Conservation (phyloP, 1,140 invertebrate genomes). For the Zaprionus kolodkinae region DNA sequence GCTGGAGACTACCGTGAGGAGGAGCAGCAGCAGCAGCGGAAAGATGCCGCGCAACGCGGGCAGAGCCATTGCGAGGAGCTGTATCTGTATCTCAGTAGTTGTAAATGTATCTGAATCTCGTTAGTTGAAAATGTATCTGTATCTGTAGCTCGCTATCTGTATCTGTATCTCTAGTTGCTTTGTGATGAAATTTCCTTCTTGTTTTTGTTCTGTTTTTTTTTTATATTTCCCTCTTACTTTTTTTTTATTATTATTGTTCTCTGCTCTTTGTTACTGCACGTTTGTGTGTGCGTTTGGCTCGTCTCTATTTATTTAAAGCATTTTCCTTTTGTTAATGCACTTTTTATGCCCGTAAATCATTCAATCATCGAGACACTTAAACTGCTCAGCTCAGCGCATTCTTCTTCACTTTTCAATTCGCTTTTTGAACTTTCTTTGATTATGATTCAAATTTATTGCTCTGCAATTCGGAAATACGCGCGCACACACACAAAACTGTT, state of each 20-base stretch:
- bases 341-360: conserved; percentile 30
- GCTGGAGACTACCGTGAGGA: conserved; percentile 13
- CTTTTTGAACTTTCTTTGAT: neutral
- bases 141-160: conserved; percentile 1
- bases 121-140: neutral
- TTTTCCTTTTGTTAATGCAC: conserved; percentile 43
- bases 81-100: conserved; percentile 1
- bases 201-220: no score
- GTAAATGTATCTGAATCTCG: conserved; percentile 2
- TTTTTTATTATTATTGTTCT: conserved; percentile 20
- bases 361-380: conserved; percentile 22
- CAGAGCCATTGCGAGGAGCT: conserved; percentile 16
- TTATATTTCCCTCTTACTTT: conserved; percentile 13
- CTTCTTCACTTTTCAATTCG: neutral
- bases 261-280: conserved; percentile 24
- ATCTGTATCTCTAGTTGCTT: conserved; percentile 13
- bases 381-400: conserved; percentile 9
- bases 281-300: neutral
- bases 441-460: conserved; percentile 9
- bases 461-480: neutral
- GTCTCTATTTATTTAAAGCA: conserved; percentile 32
- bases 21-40: conserved; percentile 27
- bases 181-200: conserved; percentile 23
- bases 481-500: neutral
- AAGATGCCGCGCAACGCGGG: neutral